Base-by-base conservation (phyloP, 2,797 vertebrate species). In the Sebastes cheni region DNA sequence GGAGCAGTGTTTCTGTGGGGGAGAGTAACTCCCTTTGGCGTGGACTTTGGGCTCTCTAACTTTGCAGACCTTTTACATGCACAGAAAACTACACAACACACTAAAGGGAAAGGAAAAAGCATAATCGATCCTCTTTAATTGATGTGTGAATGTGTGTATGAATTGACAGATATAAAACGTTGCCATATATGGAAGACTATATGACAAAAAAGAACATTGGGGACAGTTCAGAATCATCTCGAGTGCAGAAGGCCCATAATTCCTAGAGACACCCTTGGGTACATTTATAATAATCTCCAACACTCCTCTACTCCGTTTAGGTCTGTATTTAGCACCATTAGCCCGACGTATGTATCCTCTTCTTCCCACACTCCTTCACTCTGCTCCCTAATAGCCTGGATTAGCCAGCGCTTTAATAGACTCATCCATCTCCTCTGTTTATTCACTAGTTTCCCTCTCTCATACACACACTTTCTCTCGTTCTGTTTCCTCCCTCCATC, bases 351-450 rank as follows among this genome's bases (percentile, higher is more conserved):
- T 91, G 91, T 87, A 79, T 81, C 84, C 75, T 89, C 72, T 67
- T 80, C 89, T 52, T 89, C 61, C 80, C 60, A 81, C 88, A 84
- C 85, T 91, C 78, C 79, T 88, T 82, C 84, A 82, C 88, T 87
- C 84, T 85, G 79, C 83, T 82, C 85, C 88, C 83, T 94, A 94
- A 94, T 94, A 93, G 93, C 89, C 69, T 87, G 92, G 92, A 94
- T 94, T 92, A 93, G 89, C 85, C 32, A 29, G 79, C 58, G 68
- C 85, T 91, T 91, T 95, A 94, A 95, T 94, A 89, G 92, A 91
- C 88, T 88, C 90, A 93, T 93, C 91, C 88, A 93, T 95, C 93
- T 94, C 88, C 72, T 87, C 90, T 92, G 89, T 94, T 94, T 93
- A 92, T 93, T 90, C 92, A 86, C 79, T 32, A 80, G 72, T 88